Evolutionary conservation across 2,888 invertebrate species (phyloP).

Genomic region (Cryptocephalus primarius): DNA sequence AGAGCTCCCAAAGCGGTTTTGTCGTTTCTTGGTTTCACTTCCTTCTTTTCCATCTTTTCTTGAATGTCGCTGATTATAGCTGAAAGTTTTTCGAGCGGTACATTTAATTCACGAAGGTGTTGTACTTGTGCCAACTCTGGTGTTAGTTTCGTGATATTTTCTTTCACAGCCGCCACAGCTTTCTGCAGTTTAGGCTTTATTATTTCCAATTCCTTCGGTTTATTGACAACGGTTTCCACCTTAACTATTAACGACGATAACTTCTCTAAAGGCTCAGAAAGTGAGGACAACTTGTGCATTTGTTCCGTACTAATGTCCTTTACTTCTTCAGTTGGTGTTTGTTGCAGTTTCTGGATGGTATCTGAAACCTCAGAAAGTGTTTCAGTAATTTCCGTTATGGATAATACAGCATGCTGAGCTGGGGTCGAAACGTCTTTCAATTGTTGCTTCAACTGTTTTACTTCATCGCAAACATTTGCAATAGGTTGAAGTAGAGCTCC

Average conservation of each 20-base stretch:
- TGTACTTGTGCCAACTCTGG: too few relatives aligned
- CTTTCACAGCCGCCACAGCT: too few relatives aligned
- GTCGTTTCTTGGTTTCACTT: too few relatives aligned
- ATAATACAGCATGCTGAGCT: slow-evolving; percentile 9
- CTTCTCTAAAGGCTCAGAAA: slow-evolving; percentile 16
- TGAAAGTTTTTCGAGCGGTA: too few relatives aligned
- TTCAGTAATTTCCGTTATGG: slow-evolving; percentile 9
- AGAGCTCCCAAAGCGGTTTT: neutral
- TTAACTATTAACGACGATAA: slow-evolving; percentile 12
- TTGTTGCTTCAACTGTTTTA: neutral
- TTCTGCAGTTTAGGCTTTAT: slow-evolving; percentile 9
- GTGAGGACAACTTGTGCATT: neutral
- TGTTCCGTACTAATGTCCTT: slow-evolving; percentile 5
- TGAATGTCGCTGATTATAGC: too few relatives aligned
- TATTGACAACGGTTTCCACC: slow-evolving; percentile 6
- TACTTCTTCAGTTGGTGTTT: slow-evolving; percentile 1
- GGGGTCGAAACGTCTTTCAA: neutral
- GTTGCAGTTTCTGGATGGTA: slow-evolving; percentile 3
- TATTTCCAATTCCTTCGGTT: slow-evolving; percentile 9
- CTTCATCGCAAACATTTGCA: neutral
- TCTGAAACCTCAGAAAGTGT: slow-evolving; percentile 4
- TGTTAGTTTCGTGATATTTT: too few relatives aligned
- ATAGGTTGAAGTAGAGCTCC: neutral
- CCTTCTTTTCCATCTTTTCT: too few relatives aligned
- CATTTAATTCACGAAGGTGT: too few relatives aligned